Conservation (phyloP, 1,140 invertebrate species). For the Macrobrachium nipponense region DNA sequence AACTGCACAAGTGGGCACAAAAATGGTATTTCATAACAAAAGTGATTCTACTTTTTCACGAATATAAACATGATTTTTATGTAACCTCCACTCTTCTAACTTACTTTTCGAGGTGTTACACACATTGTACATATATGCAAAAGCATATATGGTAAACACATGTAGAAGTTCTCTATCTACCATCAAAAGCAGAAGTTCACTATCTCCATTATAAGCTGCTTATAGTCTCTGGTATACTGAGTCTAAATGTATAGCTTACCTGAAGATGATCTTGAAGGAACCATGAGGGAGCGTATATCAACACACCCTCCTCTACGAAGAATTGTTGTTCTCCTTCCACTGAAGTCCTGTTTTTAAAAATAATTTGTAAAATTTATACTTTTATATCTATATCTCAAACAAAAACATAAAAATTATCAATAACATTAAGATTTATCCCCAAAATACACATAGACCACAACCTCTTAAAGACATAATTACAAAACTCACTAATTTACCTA, state of each 20-base stretch:
- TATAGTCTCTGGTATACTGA: too few species aligned
- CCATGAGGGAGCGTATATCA: constrained; percentile 58
- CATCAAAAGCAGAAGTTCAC: too few species aligned
- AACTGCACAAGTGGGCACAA: too few species aligned
- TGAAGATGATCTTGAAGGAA: constrained; percentile 43
- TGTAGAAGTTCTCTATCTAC: too few species aligned
- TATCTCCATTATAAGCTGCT: too few species aligned
- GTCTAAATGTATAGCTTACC: constrained; percentile 11
- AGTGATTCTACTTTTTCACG: too few species aligned
- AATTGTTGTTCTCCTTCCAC: constrained; percentile 25
- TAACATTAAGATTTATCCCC: background rate
- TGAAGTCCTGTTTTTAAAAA: constrained; percentile 32
- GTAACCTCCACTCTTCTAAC: too few species aligned
- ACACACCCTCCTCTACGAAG: constrained; percentile 47
- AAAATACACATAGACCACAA: background rate
- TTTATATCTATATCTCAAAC: background rate
- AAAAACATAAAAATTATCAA: background rate
- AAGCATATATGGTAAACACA: too few species aligned
- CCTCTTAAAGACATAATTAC: background rate
- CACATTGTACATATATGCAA: too few species aligned
- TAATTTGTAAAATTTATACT: constrained; percentile 15
- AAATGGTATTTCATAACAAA: too few species aligned
- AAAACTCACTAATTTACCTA: background rate
- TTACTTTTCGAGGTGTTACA: too few species aligned
- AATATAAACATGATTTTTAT: too few species aligned